Evolutionary conservation across 2,888 invertebrate genomes (phyloP), one percentile per base, ranked within the genome.

Genomic region (Eupeodes luniger): DNA sequence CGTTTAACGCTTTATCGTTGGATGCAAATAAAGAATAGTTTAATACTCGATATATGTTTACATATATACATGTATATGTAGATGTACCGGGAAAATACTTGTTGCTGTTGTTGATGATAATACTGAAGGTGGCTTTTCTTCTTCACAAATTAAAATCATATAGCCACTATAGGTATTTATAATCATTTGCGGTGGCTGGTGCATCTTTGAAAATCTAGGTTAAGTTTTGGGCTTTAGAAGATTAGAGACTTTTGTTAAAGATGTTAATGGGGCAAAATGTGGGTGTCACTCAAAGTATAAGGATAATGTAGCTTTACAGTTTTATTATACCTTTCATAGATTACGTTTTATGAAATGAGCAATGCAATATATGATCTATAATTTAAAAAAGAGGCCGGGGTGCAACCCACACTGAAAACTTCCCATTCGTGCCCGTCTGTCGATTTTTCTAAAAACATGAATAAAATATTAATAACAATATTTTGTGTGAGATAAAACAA

Each of bases 11-110:
- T 19, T 40, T 2, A 10, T 40, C 11, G 47, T 62, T 78, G 51
- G n/a, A 83, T 83, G 64, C 72, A 72, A 81, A 81, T 76, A 62
- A 69, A 62, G n/a, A 62, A 59, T 36, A n/a, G 67, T 34, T 12
- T 36, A 51, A 49, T 69, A 61, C 19, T 27, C 70, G n/a, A n/a
- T n/a, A n/a, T n/a, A n/a, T n/a, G n/a, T n/a, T n/a, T n/a, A n/a
- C n/a, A n/a, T n/a, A n/a, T n/a, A 47, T 11, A 0, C 11, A 11
- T 59, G 19, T 5, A 40, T 1, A 47, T 16, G 51, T 70, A 27
- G 44, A 19, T 36, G 69, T 76, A 72, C 59, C 70, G 66, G 72
- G 57, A 81, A 64, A 74, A 69, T 72, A 72, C 57, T 57, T 74
- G 69, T 66, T 70, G 55, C 49, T 74, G 62, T 66, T 70, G 55